phyloP scores from a whole-genome alignment of 1,140 invertebrate genomes.

The Ceratina calcarata region DNA sequence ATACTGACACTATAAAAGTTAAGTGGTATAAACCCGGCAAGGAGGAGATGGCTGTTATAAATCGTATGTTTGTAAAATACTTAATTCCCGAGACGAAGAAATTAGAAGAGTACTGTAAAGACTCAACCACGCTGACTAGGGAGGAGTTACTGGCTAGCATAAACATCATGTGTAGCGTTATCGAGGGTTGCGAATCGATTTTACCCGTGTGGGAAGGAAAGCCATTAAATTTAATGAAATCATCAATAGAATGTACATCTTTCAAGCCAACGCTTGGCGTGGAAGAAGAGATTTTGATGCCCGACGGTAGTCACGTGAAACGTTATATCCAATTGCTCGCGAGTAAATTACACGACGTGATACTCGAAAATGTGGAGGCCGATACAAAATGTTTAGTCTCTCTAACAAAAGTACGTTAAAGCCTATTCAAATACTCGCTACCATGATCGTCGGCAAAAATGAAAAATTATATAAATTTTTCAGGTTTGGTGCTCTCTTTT shows the following conservation, averaged over 20 bases:
- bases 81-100: conserved; percentile 81
- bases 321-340: conserved; percentile 81
- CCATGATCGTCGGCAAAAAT: background rate
- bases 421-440: conserved; percentile 16
- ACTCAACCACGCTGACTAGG: conserved; percentile 73
- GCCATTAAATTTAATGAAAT: conserved; percentile 78
- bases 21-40: conserved; percentile 89
- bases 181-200: conserved; percentile 81
- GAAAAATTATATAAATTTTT: conserved; percentile 52
- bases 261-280: conserved; percentile 77
- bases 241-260: conserved; percentile 70
- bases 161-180: conserved; percentile 71
- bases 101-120: conserved; percentile 79
- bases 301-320: conserved; percentile 84
- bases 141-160: conserved; percentile 80
- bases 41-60: conserved; percentile 85
- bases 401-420: conserved; percentile 81
- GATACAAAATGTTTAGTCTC: conserved; percentile 87
- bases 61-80: conserved; percentile 85
- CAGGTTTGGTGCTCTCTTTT: conserved; percentile 84
- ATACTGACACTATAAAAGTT: conserved; percentile 85
- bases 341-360: conserved; percentile 81
- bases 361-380: conserved; percentile 85
- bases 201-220: conserved; percentile 84
- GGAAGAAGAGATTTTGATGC: conserved; percentile 80